Base-by-base conservation (phyloP, 2,113 vertebrate species). In the Hydropotes inermis region DNA sequence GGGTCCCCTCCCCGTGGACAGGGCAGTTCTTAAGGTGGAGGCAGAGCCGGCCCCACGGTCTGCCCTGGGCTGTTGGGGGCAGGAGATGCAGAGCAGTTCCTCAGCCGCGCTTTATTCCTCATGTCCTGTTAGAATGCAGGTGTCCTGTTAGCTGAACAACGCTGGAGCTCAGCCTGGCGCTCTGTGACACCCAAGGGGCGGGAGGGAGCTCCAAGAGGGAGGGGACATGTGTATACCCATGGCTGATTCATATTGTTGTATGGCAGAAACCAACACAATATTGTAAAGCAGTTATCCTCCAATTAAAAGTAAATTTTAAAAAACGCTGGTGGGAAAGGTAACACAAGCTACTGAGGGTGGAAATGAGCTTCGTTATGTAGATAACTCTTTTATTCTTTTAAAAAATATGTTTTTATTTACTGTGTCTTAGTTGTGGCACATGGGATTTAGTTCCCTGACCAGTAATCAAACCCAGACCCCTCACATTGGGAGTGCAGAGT, bases 201-300 rank as follows among this genome's bases (percentile, higher is more conserved):
- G 36, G 70, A 39, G 39, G 36, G 70, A 14, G 70, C 23, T 1
- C 36, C 36, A 27, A 7, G 36, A 43, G 21, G 67, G 21, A 43
- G 70, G 70, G 9, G 19, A 12, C n/a, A 3, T 3, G 3, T 0
- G 21, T 4, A 1, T 14, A 7, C 70, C 3, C 14, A 14, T 0
- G 36, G 70, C 23, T 27, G 39, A 27, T 27, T 25, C 70, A 14
- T 27, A 0, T 7, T 74, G 70, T 43, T 12, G 5, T 27, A 4
- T 43, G 70, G 36, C 23, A 43, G 70, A 43, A 76, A 27, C 70
- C 70, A 76, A 13, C 36, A 7, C 70, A 14, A 5, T 14, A 43
- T 14, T 43, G 70, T 43, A 7, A 76, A 43, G 36, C 3, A 0
- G 36, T 14, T 43, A 27, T 27, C 70, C 36, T 76, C 70, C 70